Base-by-base conservation (phyloP, 2,797 vertebrate genomes). In the Schizothorax lantsangensis region DNA sequence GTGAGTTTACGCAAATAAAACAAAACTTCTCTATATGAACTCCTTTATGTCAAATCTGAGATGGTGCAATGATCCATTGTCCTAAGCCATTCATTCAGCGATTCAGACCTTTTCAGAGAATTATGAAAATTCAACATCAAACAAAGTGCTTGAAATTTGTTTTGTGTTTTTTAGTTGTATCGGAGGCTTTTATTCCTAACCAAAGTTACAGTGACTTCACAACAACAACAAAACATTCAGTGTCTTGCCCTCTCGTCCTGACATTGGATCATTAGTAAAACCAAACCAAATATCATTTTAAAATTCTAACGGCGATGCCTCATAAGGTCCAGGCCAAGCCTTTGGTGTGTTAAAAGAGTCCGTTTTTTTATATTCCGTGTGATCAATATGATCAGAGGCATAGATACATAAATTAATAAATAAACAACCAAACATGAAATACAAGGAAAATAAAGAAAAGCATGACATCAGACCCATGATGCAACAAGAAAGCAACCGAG, bases 401-500 rank as follows among this genome's bases (percentile, higher is more conserved):
- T 91, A 91, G 90, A 92, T 93, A 92, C 93, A 95, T 94, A 93
- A 93, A 95, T 95, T 89, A 95, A 95, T 95, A 93, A 95, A 93
- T 92, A 94, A 95, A 95, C 91, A 94, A 88, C 89, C 88, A 91
- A 92, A 89, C 88, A 89, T 82, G 64, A 83, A 88, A 80, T 88
- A 88, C 86, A 90, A 74, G 52, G 21, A 40, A 64, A 79, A 73
- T 80, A 73, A 87, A 84, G 92, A 90, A 91, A 91, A 91, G 89
- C 87, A 62, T 92, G 92, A 89, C 92, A 94, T 92, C 92, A 91
- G 88, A 57, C 52, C 45, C 91, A 93, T 96, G 95, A 96, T 92
- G 95, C 95, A 96, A 96, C 93, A 93, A 94, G 94, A 94, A 95
- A 95, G 95, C 95, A 96, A 96, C 92, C 86, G 84, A 90, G 89